Evolutionary conservation across 1,140 invertebrate genomes (phyloP).

Genomic region (Zaprionus kolodkinae): DNA sequence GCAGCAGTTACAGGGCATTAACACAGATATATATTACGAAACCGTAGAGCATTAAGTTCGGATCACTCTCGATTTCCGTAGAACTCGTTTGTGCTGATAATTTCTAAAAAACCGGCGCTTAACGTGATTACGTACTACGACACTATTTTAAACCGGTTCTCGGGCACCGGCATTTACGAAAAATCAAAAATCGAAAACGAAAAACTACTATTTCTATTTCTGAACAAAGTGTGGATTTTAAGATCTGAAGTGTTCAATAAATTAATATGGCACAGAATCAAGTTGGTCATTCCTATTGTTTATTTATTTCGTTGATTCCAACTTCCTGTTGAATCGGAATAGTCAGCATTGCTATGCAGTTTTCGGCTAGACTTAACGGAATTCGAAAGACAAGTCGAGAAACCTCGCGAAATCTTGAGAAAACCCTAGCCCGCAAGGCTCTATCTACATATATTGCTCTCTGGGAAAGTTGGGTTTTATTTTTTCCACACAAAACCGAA

Average conservation of each 20-base stretch:
- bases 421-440: not conserved
- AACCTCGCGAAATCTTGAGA: not conserved
- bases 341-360: constrained; percentile 4
- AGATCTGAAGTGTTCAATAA: constrained; percentile 27
- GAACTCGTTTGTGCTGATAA: constrained; percentile 43
- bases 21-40: constrained; percentile 43
- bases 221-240: constrained; percentile 15
- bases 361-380: constrained; percentile 31
- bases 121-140: constrained; percentile 48
- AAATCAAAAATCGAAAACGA: not conserved
- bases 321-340: constrained; percentile 35
- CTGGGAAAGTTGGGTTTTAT: constrained; percentile 58
- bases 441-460: not conserved
- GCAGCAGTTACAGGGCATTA: constrained; percentile 51
- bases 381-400: not conserved
- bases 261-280: constrained; percentile 63
- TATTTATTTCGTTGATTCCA: constrained; percentile 27
- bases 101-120: constrained; percentile 25
- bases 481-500: constrained; percentile 35
- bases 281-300: constrained; percentile 42
- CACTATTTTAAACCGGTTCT: constrained; percentile 51
- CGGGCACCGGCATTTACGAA: constrained; percentile 33
- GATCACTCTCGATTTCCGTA: constrained; percentile 65
- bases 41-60: constrained; percentile 15
- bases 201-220: constrained; percentile 20